Conservation (phyloP, 2,113 vertebrate species). For the Epinephelus cyanopodus region DNA sequence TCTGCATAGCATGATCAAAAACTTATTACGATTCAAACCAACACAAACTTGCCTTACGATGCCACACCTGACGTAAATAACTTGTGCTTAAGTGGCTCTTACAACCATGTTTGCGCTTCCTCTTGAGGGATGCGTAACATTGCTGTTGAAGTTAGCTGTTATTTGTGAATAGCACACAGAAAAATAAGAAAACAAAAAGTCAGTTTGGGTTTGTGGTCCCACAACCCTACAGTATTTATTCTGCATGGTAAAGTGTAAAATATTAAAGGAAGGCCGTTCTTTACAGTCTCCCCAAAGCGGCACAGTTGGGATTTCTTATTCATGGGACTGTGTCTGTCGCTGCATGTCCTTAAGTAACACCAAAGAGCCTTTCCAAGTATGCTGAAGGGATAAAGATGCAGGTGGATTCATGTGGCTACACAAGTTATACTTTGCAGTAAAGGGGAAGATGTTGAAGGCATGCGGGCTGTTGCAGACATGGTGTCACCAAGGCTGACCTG, state of each 20-base stretch:
- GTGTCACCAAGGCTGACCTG: not conserved
- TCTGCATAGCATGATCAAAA: no score
- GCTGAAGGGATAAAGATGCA: not conserved
- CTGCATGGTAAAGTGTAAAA: not conserved
- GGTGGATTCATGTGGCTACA: not conserved
- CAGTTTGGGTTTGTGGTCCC: not conserved
- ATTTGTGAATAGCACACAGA: not conserved
- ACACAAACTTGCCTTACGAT: no score
- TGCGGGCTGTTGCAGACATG: not conserved
- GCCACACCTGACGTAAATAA: no score
- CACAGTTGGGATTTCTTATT: constrained; percentile 10
- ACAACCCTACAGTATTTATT: not conserved
- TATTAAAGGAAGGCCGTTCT: not conserved
- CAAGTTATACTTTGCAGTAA: not conserved
- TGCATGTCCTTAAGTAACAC: not conserved
- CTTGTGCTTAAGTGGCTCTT: no score
- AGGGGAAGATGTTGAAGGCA: not conserved
- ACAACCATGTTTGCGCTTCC: not conserved
- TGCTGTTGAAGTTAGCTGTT: not conserved
- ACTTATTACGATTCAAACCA: no score
- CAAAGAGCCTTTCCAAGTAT: not conserved
- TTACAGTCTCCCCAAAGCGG: not conserved
- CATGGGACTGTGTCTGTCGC: not conserved
- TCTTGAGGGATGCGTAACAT: not conserved
- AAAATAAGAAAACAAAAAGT: not conserved